phyloP scores from a whole-genome alignment of 2,797 vertebrate species.

The Characodon lateralis region DNA sequence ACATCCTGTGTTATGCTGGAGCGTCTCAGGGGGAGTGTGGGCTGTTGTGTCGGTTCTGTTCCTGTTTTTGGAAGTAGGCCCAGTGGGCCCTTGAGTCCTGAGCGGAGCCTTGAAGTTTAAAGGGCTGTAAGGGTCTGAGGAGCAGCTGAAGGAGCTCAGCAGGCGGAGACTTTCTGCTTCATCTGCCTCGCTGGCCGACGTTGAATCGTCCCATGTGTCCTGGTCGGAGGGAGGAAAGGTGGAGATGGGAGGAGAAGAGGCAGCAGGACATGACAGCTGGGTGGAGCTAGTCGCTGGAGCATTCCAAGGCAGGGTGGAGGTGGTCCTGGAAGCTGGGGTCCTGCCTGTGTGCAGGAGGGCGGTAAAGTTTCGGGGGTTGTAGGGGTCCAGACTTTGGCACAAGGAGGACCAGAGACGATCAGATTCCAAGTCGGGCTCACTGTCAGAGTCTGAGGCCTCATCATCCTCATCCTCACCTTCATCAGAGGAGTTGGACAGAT shows the following conservation, averaged over 20 bases:
- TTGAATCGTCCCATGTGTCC: constrained; percentile 73
- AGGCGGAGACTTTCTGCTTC: constrained; percentile 86
- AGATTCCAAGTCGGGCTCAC: constrained; percentile 68
- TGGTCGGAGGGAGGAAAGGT: constrained; percentile 24
- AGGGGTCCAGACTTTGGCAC: constrained; percentile 84
- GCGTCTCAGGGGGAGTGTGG: neutral
- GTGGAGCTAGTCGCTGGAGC: constrained; percentile 38
- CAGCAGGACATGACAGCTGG: neutral
- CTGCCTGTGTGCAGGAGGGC: constrained; percentile 80
- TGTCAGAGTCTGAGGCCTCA: constrained; percentile 41
- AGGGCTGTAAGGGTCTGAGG: constrained; percentile 89
- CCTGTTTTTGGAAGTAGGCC: neutral
- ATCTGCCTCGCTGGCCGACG: constrained; percentile 79
- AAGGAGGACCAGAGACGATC: constrained; percentile 86
- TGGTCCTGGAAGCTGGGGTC: constrained; percentile 53
- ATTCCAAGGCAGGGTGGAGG: constrained; percentile 49
- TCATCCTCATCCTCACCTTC: constrained; percentile 58
- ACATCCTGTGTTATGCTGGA: neutral
- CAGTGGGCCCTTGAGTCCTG: constrained; percentile 45
- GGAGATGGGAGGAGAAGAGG: constrained; percentile 26
- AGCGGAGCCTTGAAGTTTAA: constrained; percentile 88
- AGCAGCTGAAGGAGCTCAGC: constrained; percentile 87
- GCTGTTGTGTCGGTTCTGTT: neutral
- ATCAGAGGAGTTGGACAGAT: constrained; percentile 57
- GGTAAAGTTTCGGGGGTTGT: constrained; percentile 89